phyloP scores from a whole-genome alignment of 2,797 vertebrate species.

The Chelon labrosus region DNA sequence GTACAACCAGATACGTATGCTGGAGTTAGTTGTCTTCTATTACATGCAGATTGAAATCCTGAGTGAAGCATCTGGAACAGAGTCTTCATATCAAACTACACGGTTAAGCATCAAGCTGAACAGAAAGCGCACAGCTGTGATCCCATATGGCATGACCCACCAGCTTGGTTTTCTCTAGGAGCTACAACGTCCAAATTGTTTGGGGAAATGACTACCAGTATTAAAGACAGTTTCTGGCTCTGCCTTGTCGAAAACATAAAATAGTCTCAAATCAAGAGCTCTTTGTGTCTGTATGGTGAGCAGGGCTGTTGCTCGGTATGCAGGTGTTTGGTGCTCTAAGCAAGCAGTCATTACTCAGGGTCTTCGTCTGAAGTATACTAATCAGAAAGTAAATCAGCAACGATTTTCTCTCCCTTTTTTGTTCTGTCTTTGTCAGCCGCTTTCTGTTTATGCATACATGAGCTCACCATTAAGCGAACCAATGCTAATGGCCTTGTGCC shows the following conservation, averaged over 20 bases:
- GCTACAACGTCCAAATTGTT: conserved; percentile 7
- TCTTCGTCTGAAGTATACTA: conserved; percentile 66
- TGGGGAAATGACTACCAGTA: conserved; percentile 26
- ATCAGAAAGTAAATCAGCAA: conserved; percentile 70
- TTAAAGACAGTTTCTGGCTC: conserved; percentile 11
- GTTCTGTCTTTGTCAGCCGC: background rate
- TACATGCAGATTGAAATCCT: conserved; percentile 3
- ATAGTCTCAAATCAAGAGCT: conserved; percentile 51
- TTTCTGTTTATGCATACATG: conserved; percentile 40
- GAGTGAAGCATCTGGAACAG: conserved; percentile 18
- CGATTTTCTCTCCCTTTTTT: conserved; percentile 49
- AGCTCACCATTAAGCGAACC: conserved; percentile 47
- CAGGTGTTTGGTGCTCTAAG: conserved; percentile 62
- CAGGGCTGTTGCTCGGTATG: conserved; percentile 30
- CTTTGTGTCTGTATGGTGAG: conserved; percentile 29
- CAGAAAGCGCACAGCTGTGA: conserved; percentile 25
- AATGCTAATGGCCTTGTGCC: conserved; percentile 41
- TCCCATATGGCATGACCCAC: background rate
- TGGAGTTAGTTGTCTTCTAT: conserved; percentile 17
- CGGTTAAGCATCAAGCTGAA: conserved; percentile 15
- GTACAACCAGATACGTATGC: background rate
- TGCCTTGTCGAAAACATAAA: conserved; percentile 31
- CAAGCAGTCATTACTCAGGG: conserved; percentile 65
- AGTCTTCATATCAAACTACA: conserved; percentile 3
- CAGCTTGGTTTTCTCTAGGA: background rate